These are phyloP conservation scores for Scalopus aquaticus DNA, from an alignment of 2,113 vertebrate genomes.

Conservation along the genomic window DNA sequence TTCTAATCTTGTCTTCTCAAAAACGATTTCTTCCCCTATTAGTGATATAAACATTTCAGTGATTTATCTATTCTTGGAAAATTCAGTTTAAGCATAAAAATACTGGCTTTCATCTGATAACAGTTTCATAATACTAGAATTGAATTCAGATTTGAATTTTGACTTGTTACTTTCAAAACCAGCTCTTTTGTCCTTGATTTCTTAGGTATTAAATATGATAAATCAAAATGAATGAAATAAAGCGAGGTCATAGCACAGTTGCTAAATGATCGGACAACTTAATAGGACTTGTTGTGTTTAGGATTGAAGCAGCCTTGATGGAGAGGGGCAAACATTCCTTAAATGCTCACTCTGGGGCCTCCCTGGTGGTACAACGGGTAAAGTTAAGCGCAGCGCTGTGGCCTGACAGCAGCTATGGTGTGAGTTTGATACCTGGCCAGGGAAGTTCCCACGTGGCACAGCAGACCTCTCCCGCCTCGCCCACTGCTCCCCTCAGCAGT, in stretches of 20 bases:
- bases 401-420: too few relatives aligned
- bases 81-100: not conserved
- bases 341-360: too few relatives aligned
- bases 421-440: too few relatives aligned
- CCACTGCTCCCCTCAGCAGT: too few relatives aligned
- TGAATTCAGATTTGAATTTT: conserved; percentile 3
- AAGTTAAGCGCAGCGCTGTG: too few relatives aligned
- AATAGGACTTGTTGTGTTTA: not conserved
- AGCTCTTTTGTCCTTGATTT: not conserved
- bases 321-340: not conserved
- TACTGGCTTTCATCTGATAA: conserved; percentile 7
- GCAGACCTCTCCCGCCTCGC: too few relatives aligned
- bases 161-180: not conserved
- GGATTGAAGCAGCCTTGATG: not conserved
- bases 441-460: too few relatives aligned
- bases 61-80: not conserved
- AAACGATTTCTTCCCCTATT: not conserved
- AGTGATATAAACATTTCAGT: not conserved
- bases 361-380: too few relatives aligned
- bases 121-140: not conserved
- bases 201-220: not conserved
- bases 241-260: not conserved
- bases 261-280: not conserved
- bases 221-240: not conserved
- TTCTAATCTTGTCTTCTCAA: conserved; percentile 11